Evolutionary conservation across 2,113 vertebrate genomes (phyloP), one percentile per base, ranked within the genome.

Genomic region (Dipodomys merriami): DNA sequence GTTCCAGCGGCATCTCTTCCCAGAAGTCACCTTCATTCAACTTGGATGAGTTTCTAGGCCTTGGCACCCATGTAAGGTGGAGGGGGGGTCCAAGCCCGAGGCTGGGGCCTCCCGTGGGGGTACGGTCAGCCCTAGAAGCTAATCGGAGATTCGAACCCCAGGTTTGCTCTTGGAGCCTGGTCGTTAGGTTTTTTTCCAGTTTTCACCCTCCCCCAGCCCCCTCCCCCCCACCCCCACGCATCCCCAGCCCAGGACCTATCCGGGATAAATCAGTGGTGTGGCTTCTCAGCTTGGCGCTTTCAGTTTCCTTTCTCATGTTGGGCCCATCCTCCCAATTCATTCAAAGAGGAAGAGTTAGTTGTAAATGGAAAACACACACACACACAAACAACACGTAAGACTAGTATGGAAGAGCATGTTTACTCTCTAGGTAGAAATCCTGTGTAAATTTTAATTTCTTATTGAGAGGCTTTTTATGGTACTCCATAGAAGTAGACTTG

Each of bases 341-440:
- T 83, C 72, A 53, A 65, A 93, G 76, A 90, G 81, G 72, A 69
- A 74, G 57, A 91, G 46, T 67, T 82, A 91, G 46, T 67, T 82
- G 62, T 39, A 33, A 39, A 33, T 65, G 44, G 27, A 53, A n/a
- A 62, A 57, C 39, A 39, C 39, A 57, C 53, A 57, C 7, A 10
- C 53, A 57, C 12, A 13, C 12, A 8, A 57, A 57, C 9, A 57
- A 57, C 53, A 13, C 39, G 1, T 27, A 22, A 62, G 65, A 7
- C 64, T 53, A 22, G 33, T 39, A 39, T 39, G 39, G 39, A 39
- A 39, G 39, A 39, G 88, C 82, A 39, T 73, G 57, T 76, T 23
- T 39, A 15, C 83, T 27, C 11, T 60, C 35, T 35, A 74, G 19
- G 22, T 16, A 53, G 64, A 86, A 71, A 44, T 89, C 7, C 11